These are phyloP conservation scores for Octodon degus DNA, from an alignment of 2,113 vertebrate genomes.

Conservation along the genomic window DNA sequence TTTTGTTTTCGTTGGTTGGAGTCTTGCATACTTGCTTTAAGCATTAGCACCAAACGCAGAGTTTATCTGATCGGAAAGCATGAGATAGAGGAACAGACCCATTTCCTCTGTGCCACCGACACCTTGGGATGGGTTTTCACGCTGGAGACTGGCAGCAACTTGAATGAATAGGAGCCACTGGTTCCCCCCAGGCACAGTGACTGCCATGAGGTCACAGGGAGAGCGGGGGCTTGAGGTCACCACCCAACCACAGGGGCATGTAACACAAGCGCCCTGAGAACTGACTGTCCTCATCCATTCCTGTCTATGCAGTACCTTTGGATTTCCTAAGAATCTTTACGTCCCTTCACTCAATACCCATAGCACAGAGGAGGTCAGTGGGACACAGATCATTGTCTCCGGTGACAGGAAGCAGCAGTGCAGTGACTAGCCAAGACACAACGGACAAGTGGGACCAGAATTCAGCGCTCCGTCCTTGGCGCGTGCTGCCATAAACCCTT, in stretches of 20 bases:
- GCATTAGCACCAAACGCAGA: constrained; percentile 80
- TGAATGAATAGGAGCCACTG: constrained; percentile 76
- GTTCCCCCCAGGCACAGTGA: constrained; percentile 24
- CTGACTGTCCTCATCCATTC: background rate
- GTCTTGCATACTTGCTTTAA: constrained; percentile 83
- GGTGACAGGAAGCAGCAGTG: background rate
- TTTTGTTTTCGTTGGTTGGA: constrained; percentile 87
- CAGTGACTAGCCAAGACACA: background rate
- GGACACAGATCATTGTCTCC: background rate
- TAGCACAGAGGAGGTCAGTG: background rate
- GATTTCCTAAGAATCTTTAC: background rate
- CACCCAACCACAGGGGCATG: background rate
- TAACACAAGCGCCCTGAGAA: background rate
- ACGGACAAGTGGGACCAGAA: background rate
- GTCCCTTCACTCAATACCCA: background rate
- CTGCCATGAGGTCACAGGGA: constrained; percentile 32
- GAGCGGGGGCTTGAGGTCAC: constrained; percentile 40
- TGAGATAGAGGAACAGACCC: constrained; percentile 76
- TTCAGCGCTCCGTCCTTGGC: background rate
- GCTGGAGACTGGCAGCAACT: constrained; percentile 79
- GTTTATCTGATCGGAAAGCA: constrained; percentile 86
- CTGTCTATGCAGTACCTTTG: background rate
- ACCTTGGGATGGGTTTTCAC: constrained; percentile 74
- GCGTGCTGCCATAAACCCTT: too few relatives aligned
- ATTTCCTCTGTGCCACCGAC: constrained; percentile 82